Conservation (phyloP, 2,113 vertebrate species). For the Perca schrenkii region DNA sequence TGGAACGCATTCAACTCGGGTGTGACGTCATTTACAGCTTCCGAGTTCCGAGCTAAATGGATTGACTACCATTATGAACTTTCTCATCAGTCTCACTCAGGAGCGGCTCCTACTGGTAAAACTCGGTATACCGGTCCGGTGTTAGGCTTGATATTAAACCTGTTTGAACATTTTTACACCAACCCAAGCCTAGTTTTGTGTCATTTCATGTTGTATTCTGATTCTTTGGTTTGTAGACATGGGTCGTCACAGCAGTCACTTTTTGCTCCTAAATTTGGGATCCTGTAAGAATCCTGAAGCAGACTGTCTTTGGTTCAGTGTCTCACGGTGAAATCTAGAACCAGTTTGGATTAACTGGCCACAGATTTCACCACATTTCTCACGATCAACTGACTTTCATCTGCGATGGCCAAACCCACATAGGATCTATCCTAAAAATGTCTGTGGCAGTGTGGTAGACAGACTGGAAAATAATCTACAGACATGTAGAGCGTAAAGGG, state of each 20-base stretch:
- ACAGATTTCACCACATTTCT: background rate
- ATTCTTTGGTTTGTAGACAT: too few relatives aligned
- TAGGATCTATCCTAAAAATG: background rate
- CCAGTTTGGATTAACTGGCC: background rate
- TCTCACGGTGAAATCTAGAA: background rate
- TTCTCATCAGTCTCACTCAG: too few relatives aligned
- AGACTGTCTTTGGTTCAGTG: background rate
- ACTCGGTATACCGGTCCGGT: too few relatives aligned
- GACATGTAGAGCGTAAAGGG: background rate
- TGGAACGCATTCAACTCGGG: too few relatives aligned
- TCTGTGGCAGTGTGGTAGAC: background rate
- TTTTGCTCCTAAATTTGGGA: background rate
- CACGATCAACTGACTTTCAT: background rate
- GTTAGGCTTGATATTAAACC: too few relatives aligned
- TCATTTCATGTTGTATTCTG: background rate
- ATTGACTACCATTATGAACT: too few relatives aligned
- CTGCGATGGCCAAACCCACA: background rate
- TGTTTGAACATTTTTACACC: too few relatives aligned
- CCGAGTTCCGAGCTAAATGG: too few relatives aligned
- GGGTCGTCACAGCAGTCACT: background rate
- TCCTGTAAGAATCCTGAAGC: background rate
- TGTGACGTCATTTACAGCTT: too few relatives aligned
- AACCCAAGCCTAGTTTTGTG: background rate
- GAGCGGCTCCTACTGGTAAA: too few relatives aligned
- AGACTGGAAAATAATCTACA: background rate